A percentile compares a stretch with the other conserved stretches of the same genome.
Evolutionary conservation across 2,113 vertebrate genomes (phyloP).

Genomic region (Trogon melanurus): DNA sequence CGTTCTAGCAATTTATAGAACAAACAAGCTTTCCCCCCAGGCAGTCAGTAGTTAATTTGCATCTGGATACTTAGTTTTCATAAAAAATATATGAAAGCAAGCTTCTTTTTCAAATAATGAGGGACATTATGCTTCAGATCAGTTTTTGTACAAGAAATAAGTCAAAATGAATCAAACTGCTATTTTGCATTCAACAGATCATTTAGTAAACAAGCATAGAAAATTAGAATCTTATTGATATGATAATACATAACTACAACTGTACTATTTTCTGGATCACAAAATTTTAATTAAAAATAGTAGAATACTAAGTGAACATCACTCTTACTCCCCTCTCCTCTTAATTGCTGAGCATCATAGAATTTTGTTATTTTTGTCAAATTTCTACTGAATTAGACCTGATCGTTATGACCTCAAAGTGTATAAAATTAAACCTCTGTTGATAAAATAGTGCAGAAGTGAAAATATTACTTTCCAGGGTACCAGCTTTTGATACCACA

Average conservation of each 20-base stretch:
- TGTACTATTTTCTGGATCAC: constrained; percentile 21
- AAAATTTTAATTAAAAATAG: constrained; percentile 41
- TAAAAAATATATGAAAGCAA: background rate
- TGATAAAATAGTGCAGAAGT: background rate
- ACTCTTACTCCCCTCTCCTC: background rate
- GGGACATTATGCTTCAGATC: background rate
- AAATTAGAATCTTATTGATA: constrained; percentile 51
- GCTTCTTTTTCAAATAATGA: background rate
- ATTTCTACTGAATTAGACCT: background rate
- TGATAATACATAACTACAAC: constrained; percentile 12
- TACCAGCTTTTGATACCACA: background rate
- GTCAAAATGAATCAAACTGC: constrained; percentile 17
- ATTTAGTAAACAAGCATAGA: constrained; percentile 46
- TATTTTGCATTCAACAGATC: constrained; percentile 24
- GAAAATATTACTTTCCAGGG: background rate
- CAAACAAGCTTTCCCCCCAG: background rate
- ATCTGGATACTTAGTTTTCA: background rate
- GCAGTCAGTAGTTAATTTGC: background rate
- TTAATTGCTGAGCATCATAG: background rate
- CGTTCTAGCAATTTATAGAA: background rate
- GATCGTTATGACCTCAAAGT: background rate
- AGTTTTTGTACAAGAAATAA: constrained; percentile 6
- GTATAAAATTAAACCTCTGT: background rate
- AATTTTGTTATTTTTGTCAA: background rate
- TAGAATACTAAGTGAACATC: background rate